Evolutionary conservation across 1,140 invertebrate species (phyloP).

Genomic region (Galleria mellonella): DNA sequence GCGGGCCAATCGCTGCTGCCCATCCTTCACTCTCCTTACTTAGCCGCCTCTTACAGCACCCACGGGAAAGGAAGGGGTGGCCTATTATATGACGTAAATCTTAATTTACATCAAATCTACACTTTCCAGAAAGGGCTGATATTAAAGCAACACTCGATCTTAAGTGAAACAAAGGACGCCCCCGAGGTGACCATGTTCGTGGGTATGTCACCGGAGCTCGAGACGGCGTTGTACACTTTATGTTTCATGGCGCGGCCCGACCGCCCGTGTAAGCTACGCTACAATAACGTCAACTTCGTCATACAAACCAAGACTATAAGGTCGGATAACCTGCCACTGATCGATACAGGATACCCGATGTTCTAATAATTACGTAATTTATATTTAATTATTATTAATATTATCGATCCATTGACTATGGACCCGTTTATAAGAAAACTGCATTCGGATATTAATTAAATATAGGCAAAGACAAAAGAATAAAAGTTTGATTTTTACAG

Average conservation of each 20-base stretch:
- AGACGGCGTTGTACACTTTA: conserved; percentile 92
- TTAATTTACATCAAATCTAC: background rate
- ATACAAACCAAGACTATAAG: conserved; percentile 60
- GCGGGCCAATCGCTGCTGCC: too few relatives aligned
- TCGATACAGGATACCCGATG: conserved; percentile 58
- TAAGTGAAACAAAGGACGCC: conserved; percentile 63
- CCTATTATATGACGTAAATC: background rate
- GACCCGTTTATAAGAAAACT: too few relatives aligned
- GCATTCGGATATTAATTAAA: too few relatives aligned
- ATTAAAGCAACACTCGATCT: conserved; percentile 56
- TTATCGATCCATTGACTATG: too few relatives aligned
- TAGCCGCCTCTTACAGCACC: too few relatives aligned
- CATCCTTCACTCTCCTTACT: too few relatives aligned
- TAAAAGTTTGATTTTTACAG: too few relatives aligned
- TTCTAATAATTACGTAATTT: too few relatives aligned
- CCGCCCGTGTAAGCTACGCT: conserved; percentile 49
- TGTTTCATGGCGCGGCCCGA: conserved; percentile 87
- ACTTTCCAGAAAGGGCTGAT: conserved; percentile 62
- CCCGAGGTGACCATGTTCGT: conserved; percentile 82
- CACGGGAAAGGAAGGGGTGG: too few relatives aligned
- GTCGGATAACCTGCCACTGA: conserved; percentile 45
- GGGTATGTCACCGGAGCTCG: conserved; percentile 94
- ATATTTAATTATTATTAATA: too few relatives aligned
- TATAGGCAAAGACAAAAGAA: too few relatives aligned
- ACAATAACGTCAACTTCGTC: conserved; percentile 53